Base-by-base conservation (phyloP, 2,888 invertebrate genomes). In the Seira musarum region DNA sequence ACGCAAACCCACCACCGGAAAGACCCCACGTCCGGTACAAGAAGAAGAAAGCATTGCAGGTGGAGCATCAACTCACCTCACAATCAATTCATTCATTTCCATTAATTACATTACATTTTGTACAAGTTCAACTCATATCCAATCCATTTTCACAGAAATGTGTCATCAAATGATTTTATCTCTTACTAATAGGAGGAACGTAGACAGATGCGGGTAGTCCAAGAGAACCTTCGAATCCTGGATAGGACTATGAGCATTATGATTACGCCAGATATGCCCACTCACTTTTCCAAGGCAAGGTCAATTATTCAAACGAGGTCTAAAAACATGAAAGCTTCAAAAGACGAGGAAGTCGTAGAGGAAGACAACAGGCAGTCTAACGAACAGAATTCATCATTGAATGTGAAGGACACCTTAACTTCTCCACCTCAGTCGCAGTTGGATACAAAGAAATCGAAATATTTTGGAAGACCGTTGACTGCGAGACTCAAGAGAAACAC, bases 21-120 rank as follows among this genome's bases (percentile, higher is more conserved):
- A 57, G 86, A 30, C 86, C 85, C 15, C 86, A 86, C 72, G 85
- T 86, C 15, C 71, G 61, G 1, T 78, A 74, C 72, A 86, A 86
- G 40, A 79, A 76, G 22, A 86, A 86, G 64, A 86, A 85, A 60
- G 85, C 85, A 2, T 40, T 84, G 24, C 64, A 70, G 15, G n/a
- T n/a, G n/a, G n/a, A n/a, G n/a, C n/a, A n/a, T n/a, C n/a, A n/a
- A n/a, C n/a, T n/a, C n/a, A n/a, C n/a, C n/a, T n/a, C n/a, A n/a
- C n/a, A n/a, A n/a, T n/a, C n/a, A n/a, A n/a, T n/a, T n/a, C n/a
- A n/a, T n/a, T n/a, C n/a, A n/a, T n/a, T n/a, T n/a, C n/a, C n/a
- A n/a, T n/a, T n/a, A n/a, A n/a, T n/a, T n/a, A n/a, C n/a, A n/a
- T n/a, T n/a, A n/a, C n/a, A n/a, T n/a, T n/a, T n/a, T n/a, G n/a